Conservation (phyloP, 2,113 vertebrate species). For the Todiramphus saurophagus region DNA sequence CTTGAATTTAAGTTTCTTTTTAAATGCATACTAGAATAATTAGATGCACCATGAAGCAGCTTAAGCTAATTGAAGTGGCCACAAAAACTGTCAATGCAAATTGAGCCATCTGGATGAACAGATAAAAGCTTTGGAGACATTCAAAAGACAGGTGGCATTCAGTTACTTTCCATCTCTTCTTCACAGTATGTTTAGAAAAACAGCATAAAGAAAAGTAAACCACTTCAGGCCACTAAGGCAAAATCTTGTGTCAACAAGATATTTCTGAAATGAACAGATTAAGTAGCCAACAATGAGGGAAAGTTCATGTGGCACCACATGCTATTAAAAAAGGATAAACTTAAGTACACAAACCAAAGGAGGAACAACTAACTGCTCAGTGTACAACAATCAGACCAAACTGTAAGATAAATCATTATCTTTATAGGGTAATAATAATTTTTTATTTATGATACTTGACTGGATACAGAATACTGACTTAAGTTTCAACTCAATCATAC, state of each 20-base stretch:
- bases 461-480: neutral
- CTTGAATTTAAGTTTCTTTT: neutral
- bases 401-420: neutral
- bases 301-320: neutral
- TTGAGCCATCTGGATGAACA: slow-evolving; percentile 67
- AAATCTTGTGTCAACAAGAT: neutral
- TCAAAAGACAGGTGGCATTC: slow-evolving; percentile 59
- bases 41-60: slow-evolving; percentile 39
- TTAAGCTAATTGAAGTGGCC: slow-evolving; percentile 63
- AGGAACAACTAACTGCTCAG: neutral
- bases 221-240: neutral
- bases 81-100: slow-evolving; percentile 60
- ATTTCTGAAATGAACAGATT: neutral
- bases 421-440: neutral
- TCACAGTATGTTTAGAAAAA: slow-evolving; percentile 10
- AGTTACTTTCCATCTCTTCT: neutral
- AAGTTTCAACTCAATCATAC: neutral
- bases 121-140: slow-evolving; percentile 56
- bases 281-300: neutral
- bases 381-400: neutral
- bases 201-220: slow-evolving; percentile 8
- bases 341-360: neutral
- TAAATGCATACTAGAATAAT: slow-evolving; percentile 26
- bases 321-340: neutral
- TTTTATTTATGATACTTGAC: neutral